Evolutionary conservation across 2,888 invertebrate genomes (phyloP), one percentile per base, ranked within the genome.

Genomic region (Leptopilina syphax): DNA sequence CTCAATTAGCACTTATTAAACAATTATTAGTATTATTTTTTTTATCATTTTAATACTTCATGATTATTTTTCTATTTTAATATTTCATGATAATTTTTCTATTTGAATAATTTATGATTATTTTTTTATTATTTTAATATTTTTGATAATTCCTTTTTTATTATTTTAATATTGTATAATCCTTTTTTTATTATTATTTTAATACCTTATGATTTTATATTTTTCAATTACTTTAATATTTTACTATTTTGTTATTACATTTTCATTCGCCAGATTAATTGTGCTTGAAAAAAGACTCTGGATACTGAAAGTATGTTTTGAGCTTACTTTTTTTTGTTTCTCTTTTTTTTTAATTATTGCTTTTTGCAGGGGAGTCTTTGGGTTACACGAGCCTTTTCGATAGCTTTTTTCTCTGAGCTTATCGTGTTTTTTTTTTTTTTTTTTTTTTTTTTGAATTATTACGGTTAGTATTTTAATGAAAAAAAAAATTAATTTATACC

Each of bases 401-500:
- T 78, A 34, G 47, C 70, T 77, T 24, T 65, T 77, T 47, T 80
- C 18, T 54, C n/a, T 79, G 27, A 73, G 34, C 34, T 12, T 73
- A 73, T 54, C 57, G 34, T 73, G 13, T 57, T n/a, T 82, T 84
- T 84, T 47, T 12, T 34, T 34, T 82, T 84, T 84, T 47, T 12
- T 34, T 34, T 34, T 34, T 34, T 34, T 34, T 34, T 34, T 34
- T 27, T 27, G 27, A 10, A 50, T 50, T 80, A 81, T 87, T 86
- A 84, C 79, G 85, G 88, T 88, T 88, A 88, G 88, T 88, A 83
- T 83, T 34, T 2, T 50, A 50, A 80, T 84, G 27, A 34, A 83
- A 77, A 84, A 18, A 86, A 84, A 85, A 87, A 86, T 85, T 84
- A 85, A 87, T 85, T 86, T 85, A 85, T 87, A 86, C 84, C 84